A percentile compares a stretch with the other conserved stretches of the same genome.
Evolutionary conservation across 2,888 invertebrate genomes (phyloP).

Genomic region (Noctua fimbriata): DNA sequence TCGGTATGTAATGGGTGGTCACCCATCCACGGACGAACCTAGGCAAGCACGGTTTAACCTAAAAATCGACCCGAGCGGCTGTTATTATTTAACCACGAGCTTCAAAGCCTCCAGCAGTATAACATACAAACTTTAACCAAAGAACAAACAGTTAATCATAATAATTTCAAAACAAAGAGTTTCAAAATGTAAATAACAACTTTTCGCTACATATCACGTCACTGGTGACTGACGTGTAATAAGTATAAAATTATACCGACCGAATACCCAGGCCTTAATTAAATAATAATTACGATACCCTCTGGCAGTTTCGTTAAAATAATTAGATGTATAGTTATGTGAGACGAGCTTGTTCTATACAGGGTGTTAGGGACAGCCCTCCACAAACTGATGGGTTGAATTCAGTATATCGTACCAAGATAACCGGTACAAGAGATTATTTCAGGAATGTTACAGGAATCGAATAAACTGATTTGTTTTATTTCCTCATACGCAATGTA

Average conservation of each 20-base stretch:
- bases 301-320: constrained; percentile 13
- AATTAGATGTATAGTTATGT: neutral
- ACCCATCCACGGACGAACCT: no score
- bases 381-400: no score
- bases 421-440: no score
- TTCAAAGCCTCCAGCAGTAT: neutral
- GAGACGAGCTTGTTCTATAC: neutral
- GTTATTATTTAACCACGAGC: no score
- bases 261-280: constrained; percentile 40
- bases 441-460: no score
- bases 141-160: neutral
- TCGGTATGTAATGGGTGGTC: no score
- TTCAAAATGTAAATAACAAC: constrained; percentile 14
- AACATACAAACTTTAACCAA: neutral
- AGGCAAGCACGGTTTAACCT: no score
- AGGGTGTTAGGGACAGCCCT: no score
- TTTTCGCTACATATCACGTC: constrained; percentile 34
- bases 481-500: no score
- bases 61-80: no score
- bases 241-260: constrained; percentile 33
- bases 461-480: no score
- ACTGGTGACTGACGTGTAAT: constrained; percentile 22
- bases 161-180: constrained; percentile 1
- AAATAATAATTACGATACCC: constrained; percentile 56
- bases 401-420: no score